Evolutionary conservation across 1,140 invertebrate species (phyloP).

Genomic region (Diorhabda elongata): DNA sequence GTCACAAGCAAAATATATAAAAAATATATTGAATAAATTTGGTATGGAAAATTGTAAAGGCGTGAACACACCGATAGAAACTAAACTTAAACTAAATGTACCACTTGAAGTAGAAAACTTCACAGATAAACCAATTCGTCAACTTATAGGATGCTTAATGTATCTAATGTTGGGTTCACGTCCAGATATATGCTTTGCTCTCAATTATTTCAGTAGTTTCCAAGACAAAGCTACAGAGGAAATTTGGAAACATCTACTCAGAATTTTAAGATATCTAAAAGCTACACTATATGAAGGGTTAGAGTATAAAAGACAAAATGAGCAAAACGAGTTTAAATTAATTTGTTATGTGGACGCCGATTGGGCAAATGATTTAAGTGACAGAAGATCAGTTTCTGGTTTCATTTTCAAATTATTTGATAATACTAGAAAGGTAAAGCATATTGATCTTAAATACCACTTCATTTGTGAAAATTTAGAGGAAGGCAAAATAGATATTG

Average conservation of each 20-base stretch:
- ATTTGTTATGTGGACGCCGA: constrained; percentile 12
- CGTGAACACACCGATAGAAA: neutral
- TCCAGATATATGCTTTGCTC: neutral
- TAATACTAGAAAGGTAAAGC: constrained; percentile 36
- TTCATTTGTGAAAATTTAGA: constrained; percentile 25
- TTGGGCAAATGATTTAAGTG: constrained; percentile 34
- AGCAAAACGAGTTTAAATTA: constrained; percentile 4
- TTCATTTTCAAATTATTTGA: too few species aligned
- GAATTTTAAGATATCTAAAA: neutral
- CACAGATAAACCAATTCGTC: constrained; percentile 6
- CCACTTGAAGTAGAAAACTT: constrained; percentile 3
- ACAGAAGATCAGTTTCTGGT: constrained; percentile 34
- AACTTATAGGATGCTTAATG: constrained; percentile 11
- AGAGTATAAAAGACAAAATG: constrained; percentile 7
- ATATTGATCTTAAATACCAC: constrained; percentile 36
- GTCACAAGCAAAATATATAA: constrained; percentile 19
- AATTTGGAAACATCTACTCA: neutral
- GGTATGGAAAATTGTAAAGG: neutral
- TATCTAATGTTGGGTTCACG: neutral
- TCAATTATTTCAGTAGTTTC: neutral
- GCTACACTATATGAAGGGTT: constrained; percentile 1
- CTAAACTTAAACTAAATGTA: neutral
- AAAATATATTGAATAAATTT: neutral
- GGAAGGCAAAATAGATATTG: constrained; percentile 21
- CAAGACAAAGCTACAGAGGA: neutral